Evolutionary conservation across 1,140 invertebrate species (phyloP), one percentile per base, ranked within the genome.

Genomic region (Venturia canescens): DNA sequence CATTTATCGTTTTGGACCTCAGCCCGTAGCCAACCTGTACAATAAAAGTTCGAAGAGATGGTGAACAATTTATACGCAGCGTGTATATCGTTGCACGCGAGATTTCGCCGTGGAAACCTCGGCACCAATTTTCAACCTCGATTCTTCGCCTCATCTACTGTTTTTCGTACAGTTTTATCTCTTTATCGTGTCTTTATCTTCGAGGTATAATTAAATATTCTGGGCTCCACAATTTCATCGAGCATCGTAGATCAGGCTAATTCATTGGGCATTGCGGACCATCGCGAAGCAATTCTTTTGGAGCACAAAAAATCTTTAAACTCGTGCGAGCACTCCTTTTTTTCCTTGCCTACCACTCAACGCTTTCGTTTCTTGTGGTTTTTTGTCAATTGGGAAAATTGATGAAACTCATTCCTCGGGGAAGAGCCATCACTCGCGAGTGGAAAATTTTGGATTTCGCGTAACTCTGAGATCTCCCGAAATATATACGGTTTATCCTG

Each of bases 1-100:
- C 80, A 83, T 69, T 83, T 80, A 83, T 83, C 26, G 13, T 80
- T 66, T 83, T 83, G 83, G 83, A 83, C 80, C 66, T 74, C 63
- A 50, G 83, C 83, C 82, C 82, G 71, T 57, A 34, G 69, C 38
- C 72, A 70, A 83, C 81, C 80, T 27, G 67, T 48, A 38, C 78
- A 80, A 78, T 78, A 79, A 74, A 80, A 31, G 53, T 48, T 80
- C 78, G 77, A 76, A n/a, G 72, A 67, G 67, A 67, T 57, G 75
- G 71, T 80, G 78, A 66, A 80, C 74, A 79, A 80, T 82, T 81
- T 81, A 81, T 74, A 74, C 6, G 29, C 27, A 63, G n/a, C n/a
- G 27, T 60, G 48, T 69, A 69, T 69, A 69, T 69, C 26, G 9
- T 31, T 77, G 13, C 53, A 60, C 50, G 29, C n/a, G 50, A 31